A percentile compares a stretch with the other conserved stretches of the same genome.
phyloP scores from a whole-genome alignment of 2,888 invertebrate species.

The Oscheius sp. region DNA sequence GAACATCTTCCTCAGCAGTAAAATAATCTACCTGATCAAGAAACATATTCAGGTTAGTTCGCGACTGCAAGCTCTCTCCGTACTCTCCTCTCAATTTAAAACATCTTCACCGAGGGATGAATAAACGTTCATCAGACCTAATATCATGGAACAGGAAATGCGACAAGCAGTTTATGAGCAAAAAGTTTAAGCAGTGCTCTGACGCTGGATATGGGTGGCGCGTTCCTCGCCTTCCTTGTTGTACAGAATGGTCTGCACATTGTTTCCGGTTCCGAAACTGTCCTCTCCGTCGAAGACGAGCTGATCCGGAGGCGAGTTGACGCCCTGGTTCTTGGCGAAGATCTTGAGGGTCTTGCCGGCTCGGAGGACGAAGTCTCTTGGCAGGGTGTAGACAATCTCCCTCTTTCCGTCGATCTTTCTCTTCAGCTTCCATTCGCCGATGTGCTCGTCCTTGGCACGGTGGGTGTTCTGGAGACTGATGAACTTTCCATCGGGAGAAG shows the following conservation, averaged over 20 bases:
- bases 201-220: conserved; percentile 69
- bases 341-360: conserved; percentile 64
- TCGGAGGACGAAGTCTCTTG: conserved; percentile 54
- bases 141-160: not conserved
- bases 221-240: conserved; percentile 72
- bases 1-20: too few relatives aligned
- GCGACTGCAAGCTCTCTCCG: too few relatives aligned
- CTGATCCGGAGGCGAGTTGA: conserved; percentile 69
- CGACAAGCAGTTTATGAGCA: conserved; percentile 24
- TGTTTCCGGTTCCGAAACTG: conserved; percentile 68
- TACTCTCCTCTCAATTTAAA: too few relatives aligned
- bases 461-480: conserved; percentile 76
- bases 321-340: conserved; percentile 65
- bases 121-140: conserved; percentile 31
- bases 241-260: conserved; percentile 72
- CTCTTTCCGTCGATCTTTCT: conserved; percentile 71
- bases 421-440: conserved; percentile 74
- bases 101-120: not conserved
- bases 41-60: too few relatives aligned
- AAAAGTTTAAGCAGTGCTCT: conserved; percentile 36
- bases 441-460: conserved; percentile 72
- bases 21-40: too few relatives aligned
- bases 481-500: conserved; percentile 75
- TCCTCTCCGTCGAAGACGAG: conserved; percentile 70
- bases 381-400: conserved; percentile 63